Evolutionary conservation across 2,888 invertebrate species (phyloP).

Genomic region (Tetragonula carbonaria): DNA sequence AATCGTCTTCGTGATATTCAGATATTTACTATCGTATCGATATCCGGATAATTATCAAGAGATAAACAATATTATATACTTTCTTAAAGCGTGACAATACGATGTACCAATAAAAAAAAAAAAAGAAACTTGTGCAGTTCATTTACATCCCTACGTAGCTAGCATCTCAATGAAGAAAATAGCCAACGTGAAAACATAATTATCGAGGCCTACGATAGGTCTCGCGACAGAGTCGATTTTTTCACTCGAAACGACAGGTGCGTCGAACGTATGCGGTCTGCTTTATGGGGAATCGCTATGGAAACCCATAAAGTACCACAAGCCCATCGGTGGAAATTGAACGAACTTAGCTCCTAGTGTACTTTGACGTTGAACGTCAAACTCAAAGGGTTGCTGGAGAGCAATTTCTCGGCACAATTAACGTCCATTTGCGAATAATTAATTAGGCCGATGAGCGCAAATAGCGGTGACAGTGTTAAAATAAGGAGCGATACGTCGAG

Average conservation of each 20-base stretch:
- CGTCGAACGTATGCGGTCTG: conserved; percentile 9
- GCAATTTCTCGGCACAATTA: background rate
- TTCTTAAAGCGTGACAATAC: background rate
- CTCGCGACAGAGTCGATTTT: background rate
- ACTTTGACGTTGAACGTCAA: conserved; percentile 8
- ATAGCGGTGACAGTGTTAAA: conserved; percentile 1
- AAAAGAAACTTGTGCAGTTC: no score
- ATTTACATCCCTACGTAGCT: background rate
- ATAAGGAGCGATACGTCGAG: background rate
- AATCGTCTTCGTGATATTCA: no score
- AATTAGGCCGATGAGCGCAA: conserved; percentile 12
- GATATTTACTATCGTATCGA: no score
- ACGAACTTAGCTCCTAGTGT: background rate
- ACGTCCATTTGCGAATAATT: conserved; percentile 16
- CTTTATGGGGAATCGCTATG: conserved; percentile 57
- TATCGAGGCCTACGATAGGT: background rate
- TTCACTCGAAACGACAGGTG: conserved; percentile 40
- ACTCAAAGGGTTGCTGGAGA: conserved; percentile 1
- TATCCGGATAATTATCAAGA: no score
- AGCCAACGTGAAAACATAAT: conserved; percentile 2
- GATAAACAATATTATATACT: no score
- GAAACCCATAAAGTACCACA: conserved; percentile 49
- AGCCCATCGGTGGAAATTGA: background rate
- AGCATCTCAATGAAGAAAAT: conserved; percentile 19
- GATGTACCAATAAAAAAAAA: background rate